These are phyloP conservation scores for Ciconia nigra DNA, from an alignment of 2,797 vertebrate species.

Conservation along the genomic window DNA sequence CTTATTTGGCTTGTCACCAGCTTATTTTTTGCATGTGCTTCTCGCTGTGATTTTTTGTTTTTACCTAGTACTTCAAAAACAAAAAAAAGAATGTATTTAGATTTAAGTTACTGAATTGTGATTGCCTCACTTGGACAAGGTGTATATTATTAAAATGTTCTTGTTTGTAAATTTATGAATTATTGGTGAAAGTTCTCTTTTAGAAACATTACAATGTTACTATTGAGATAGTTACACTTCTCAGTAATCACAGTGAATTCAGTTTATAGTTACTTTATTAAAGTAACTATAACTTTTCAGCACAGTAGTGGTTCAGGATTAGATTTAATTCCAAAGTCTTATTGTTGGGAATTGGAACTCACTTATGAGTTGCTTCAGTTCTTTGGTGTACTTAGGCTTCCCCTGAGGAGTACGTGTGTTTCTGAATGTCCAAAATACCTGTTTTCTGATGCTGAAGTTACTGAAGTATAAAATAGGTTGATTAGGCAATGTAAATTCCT, in stretches of 20 bases:
- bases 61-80: background rate
- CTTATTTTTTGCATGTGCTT: background rate
- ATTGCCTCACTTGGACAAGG: background rate
- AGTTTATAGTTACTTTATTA: background rate
- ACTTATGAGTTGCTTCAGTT: background rate
- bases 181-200: background rate
- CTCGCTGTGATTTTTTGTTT: background rate
- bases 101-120: background rate
- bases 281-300: background rate
- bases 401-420: accelerated
- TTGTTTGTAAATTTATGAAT: background rate
- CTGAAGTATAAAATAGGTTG: background rate
- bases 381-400: background rate
- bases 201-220: background rate
- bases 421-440: background rate
- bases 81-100: background rate
- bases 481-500: background rate
- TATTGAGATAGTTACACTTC: background rate
- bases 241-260: background rate
- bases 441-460: background rate
- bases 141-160: background rate
- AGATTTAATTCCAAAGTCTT: background rate
- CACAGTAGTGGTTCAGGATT: background rate
- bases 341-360: background rate
- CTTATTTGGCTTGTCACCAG: background rate